Evolutionary conservation across 2,113 vertebrate species (phyloP), one percentile per base, ranked within the genome.

Genomic region (Thalassarche chlororhynchos): DNA sequence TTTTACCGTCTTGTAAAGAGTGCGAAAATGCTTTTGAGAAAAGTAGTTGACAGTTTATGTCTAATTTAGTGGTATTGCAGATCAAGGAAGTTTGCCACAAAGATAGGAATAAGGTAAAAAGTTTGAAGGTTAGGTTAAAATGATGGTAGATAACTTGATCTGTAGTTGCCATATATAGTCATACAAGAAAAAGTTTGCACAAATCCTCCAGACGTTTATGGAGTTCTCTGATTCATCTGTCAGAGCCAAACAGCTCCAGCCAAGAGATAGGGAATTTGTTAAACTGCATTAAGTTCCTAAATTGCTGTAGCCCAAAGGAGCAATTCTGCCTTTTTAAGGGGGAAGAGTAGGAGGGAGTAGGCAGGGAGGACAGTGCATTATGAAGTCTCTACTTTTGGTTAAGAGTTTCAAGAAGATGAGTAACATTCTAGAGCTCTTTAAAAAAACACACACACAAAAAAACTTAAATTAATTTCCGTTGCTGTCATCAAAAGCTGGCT

Each of bases 141-240:
- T 34, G 86, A 94, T 94, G 84, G 60, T 66, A 96, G 97, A 96
- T 96, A 97, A 94, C 55, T 93, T 51, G 86, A 96, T 97, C 84
- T 97, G 93, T 78, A 96, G 81, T 97, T 93, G 96, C 98, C 98
- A 90, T 98, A 98, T 98, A 98, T 97, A 98, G 98, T 96, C 92
- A 97, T 57, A 89, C 86, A 74, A 89, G 95, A 61, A 97, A 94
- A 97, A 92, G 93, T 80, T 97, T 87, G 85, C 81, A 84, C 92
- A 90, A 90, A 95, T 90, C 85, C 95, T 93, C 97, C 95, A 70
- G 97, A 96, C 94, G 75, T 98, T 98, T 98, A 97, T 96, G 98
- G 97, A 95, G 98, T 98, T 94, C 95, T 96, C 95, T 91, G 96
- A 97, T 97, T 98, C 98, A 98, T 97, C 95, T 61, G 54, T 90